Conservation (phyloP, 2,888 invertebrate species). For the Chymomyza caudatula region DNA sequence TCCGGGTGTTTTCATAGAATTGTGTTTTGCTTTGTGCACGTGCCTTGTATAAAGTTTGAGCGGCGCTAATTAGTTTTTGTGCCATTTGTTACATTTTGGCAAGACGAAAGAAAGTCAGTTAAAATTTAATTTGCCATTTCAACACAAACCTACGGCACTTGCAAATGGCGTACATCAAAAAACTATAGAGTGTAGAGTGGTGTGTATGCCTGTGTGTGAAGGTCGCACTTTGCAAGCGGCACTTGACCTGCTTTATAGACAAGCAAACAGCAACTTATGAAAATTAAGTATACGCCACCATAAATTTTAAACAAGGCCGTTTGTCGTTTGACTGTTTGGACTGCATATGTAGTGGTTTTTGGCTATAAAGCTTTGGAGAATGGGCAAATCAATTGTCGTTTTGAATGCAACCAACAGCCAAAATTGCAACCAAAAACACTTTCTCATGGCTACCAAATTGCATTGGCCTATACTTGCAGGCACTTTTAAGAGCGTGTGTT, state of each 20-base stretch:
- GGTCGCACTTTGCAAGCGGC: constrained; percentile 52
- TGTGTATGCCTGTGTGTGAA: constrained; percentile 14
- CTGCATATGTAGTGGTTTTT: not conserved
- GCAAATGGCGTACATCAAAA: constrained; percentile 31
- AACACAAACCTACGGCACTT: not conserved
- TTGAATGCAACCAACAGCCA: not conserved
- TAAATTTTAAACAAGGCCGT: constrained; percentile 41
- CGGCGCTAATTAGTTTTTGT: constrained; percentile 58
- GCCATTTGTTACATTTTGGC: not conserved
- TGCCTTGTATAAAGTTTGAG: not conserved
- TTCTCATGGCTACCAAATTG: not conserved
- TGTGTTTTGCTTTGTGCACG: constrained; percentile 26
- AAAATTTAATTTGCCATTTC: constrained; percentile 42
- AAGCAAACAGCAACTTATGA: constrained; percentile 43
- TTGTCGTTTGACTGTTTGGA: constrained; percentile 14
- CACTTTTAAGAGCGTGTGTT: not conserved
- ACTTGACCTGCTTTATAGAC: constrained; percentile 55
- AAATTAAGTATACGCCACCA: constrained; percentile 43
- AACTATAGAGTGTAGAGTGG: not conserved
- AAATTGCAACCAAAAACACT: not conserved
- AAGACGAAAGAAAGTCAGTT: constrained; percentile 26
- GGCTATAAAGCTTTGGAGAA: not conserved
- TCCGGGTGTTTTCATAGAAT: constrained; percentile 3
- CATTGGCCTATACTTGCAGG: not conserved
- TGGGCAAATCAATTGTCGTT: not conserved